Conservation (phyloP, 1,140 invertebrate species). For the Drosophila arawakana region DNA sequence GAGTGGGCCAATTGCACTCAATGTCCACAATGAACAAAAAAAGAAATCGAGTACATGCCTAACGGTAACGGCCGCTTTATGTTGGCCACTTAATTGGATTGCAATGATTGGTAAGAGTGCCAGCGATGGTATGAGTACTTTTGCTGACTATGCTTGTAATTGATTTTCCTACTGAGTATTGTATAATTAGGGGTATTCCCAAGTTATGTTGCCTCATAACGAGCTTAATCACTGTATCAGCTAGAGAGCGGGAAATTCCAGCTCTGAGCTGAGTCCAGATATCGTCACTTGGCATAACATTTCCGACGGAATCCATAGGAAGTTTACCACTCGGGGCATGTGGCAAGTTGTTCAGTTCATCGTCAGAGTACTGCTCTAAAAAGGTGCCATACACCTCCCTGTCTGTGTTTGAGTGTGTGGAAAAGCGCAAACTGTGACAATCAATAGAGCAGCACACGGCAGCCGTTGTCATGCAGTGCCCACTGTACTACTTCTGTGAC, state of each 20-base stretch:
- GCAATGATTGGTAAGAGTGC: constrained; percentile 50
- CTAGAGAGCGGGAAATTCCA: too few species aligned
- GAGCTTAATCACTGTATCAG: not conserved
- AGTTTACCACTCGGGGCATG: too few species aligned
- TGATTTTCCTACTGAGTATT: constrained; percentile 65
- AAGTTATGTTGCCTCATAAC: not conserved
- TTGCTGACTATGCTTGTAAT: constrained; percentile 31
- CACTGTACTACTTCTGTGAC: constrained; percentile 8
- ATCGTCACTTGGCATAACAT: too few species aligned
- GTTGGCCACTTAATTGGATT: constrained; percentile 67
- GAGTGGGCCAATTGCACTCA: not conserved
- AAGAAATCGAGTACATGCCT: not conserved
- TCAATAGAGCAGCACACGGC: constrained; percentile 67
- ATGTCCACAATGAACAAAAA: not conserved
- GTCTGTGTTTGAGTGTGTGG: not conserved
- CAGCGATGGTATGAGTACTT: not conserved
- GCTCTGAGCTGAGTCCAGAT: too few species aligned
- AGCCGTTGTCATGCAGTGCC: constrained; percentile 64
- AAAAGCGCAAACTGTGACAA: constrained; percentile 48
- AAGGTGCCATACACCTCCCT: too few species aligned
- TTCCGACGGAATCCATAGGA: too few species aligned
- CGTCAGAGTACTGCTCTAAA: too few species aligned
- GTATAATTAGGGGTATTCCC: not conserved
- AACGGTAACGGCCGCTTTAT: constrained; percentile 1
- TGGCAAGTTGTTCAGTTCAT: too few species aligned